Percentiles rank a stretch among this genome's conserved stretches.
phyloP scores from a whole-genome alignment of 2,113 vertebrate species.

The Merops nubicus region DNA sequence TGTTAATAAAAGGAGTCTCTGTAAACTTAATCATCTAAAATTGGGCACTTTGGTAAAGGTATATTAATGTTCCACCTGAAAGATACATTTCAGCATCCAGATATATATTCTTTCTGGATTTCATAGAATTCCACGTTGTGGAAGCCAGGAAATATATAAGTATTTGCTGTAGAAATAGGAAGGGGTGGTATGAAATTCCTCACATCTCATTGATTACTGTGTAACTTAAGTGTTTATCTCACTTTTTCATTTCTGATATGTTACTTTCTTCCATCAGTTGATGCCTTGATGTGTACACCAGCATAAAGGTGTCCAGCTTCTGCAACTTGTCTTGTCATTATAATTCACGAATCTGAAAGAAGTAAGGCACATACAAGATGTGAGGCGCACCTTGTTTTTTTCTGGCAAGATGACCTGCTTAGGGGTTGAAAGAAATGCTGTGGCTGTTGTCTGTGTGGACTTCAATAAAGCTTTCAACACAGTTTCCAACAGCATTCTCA shows the following conservation, averaged over 20 bases:
- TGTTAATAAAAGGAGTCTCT: not conserved
- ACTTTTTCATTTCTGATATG: not conserved
- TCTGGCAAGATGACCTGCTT: too few relatives aligned
- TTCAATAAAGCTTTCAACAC: too few relatives aligned
- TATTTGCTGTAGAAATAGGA: not conserved
- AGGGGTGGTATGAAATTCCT: not conserved
- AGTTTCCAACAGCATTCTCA: too few relatives aligned
- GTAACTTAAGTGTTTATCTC: not conserved
- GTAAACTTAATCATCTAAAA: not conserved
- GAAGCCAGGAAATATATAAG: not conserved
- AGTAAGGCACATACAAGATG: not conserved
- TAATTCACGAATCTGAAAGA: not conserved
- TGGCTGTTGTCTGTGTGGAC: too few relatives aligned
- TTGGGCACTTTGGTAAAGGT: not conserved
- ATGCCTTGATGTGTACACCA: not conserved
- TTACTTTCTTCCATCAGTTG: not conserved
- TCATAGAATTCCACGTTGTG: not conserved
- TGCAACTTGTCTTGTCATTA: not conserved
- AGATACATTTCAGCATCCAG: not conserved
- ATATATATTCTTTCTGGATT: not conserved
- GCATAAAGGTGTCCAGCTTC: not conserved
- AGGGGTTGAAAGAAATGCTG: too few relatives aligned
- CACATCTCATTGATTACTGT: not conserved
- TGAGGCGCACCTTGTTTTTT: too few relatives aligned
- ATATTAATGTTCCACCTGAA: not conserved